Evolutionary conservation across 2,113 vertebrate species (phyloP).

Genomic region (Maylandia zebra): DNA sequence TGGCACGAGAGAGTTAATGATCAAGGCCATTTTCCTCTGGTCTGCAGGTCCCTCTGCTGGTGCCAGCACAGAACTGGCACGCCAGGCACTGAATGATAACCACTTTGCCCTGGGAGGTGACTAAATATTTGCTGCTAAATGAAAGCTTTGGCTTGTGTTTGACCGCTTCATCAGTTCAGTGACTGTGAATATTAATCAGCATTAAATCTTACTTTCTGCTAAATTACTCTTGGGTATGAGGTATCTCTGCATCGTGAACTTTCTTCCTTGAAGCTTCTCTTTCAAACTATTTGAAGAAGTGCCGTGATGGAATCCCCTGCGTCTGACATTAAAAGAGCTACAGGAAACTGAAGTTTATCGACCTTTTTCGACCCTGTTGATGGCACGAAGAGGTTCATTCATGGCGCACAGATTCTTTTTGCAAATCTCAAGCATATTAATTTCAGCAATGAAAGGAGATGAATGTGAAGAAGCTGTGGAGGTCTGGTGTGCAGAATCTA

Average conservation of each 20-base stretch:
- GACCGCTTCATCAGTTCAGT: background rate
- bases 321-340: background rate
- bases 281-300: background rate
- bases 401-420: background rate
- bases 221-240: background rate
- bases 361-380: background rate
- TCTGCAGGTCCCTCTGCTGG: constrained; percentile 54
- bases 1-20: background rate
- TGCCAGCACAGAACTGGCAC: background rate
- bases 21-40: background rate
- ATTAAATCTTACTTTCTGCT: background rate
- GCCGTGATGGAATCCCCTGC: background rate
- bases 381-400: background rate
- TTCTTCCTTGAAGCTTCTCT: background rate
- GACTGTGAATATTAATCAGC: background rate
- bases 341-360: background rate
- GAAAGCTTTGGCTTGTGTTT: background rate
- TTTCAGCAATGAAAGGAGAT: background rate
- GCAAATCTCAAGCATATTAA: background rate
- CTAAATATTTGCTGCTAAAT: background rate
- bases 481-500: background rate
- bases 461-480: background rate
- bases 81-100: background rate
- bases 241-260: background rate
- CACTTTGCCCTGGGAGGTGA: background rate